phyloP scores from a whole-genome alignment of 2,113 vertebrate species.

The Cebus imitator region DNA sequence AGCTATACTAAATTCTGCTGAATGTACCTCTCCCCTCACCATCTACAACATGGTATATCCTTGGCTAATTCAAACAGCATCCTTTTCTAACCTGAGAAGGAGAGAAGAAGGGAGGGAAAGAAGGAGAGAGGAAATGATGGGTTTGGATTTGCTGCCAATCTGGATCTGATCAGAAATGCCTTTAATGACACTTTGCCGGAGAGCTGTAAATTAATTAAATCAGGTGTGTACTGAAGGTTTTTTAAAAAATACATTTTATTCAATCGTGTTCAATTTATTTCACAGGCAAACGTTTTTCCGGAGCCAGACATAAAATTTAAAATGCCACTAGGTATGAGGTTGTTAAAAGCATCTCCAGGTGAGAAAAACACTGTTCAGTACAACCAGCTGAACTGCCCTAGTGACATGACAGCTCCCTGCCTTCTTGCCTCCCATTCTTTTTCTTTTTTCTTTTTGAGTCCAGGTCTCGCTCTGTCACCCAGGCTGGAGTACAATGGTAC shows the following conservation, averaged over 20 bases:
- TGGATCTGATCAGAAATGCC: not conserved
- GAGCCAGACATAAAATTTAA: not conserved
- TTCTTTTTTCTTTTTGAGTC: too few relatives aligned
- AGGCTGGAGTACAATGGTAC: too few relatives aligned
- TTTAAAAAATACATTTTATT: not conserved
- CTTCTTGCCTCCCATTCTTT: not conserved
- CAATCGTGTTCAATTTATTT: slow-evolving; percentile 24
- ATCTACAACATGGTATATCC: not conserved
- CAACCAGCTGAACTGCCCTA: not conserved
- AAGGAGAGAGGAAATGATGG: not conserved
- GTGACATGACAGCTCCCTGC: not conserved
- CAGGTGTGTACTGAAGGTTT: not conserved
- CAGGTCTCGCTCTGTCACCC: too few relatives aligned
- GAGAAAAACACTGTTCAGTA: slow-evolving; percentile 7
- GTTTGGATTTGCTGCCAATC: not conserved
- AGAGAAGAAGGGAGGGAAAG: too few relatives aligned
- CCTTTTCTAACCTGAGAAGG: not conserved
- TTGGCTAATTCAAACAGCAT: not conserved
- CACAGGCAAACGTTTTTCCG: not conserved
- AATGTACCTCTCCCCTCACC: not conserved
- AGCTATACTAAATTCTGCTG: not conserved
- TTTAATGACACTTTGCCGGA: not conserved
- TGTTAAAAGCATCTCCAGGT: slow-evolving; percentile 12
- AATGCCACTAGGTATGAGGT: not conserved
- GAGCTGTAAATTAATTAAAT: not conserved